phyloP scores from a whole-genome alignment of 2,888 invertebrate species.

The Proisotoma minuta region DNA sequence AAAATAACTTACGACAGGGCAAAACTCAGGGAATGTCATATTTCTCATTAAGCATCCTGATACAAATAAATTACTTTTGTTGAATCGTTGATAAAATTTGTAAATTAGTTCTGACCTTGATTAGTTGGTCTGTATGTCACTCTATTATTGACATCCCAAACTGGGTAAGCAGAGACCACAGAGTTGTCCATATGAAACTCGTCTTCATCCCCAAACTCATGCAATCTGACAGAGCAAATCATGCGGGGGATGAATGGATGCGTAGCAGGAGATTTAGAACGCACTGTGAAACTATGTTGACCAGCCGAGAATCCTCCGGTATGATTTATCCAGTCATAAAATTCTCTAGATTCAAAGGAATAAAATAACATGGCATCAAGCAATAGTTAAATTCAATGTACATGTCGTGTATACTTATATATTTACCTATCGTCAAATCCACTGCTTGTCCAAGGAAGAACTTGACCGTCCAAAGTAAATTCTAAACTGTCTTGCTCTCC shows the following conservation, averaged over 20 bases:
- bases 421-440: constrained; percentile 44
- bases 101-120: no score
- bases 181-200: constrained; percentile 23
- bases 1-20: no score
- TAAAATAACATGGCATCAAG: neutral
- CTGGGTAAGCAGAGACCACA: constrained; percentile 39
- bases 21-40: constrained; percentile 38
- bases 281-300: constrained; percentile 31
- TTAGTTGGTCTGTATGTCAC: constrained; percentile 42
- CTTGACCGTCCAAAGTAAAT: constrained; percentile 38
- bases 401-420: constrained; percentile 29
- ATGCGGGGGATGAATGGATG: constrained; percentile 40
- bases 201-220: constrained; percentile 35
- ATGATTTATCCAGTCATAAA: neutral
- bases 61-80: no score
- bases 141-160: constrained; percentile 23
- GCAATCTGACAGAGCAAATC: constrained; percentile 38
- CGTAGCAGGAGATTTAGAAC: constrained; percentile 34
- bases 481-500: constrained; percentile 33
- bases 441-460: constrained; percentile 32
- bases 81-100: no score
- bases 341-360: neutral
- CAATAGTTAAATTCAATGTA: neutral
- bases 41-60: constrained; percentile 42
- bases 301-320: constrained; percentile 34